Conservation (phyloP, 2,888 invertebrate species). For the Octonoba sinensis region DNA sequence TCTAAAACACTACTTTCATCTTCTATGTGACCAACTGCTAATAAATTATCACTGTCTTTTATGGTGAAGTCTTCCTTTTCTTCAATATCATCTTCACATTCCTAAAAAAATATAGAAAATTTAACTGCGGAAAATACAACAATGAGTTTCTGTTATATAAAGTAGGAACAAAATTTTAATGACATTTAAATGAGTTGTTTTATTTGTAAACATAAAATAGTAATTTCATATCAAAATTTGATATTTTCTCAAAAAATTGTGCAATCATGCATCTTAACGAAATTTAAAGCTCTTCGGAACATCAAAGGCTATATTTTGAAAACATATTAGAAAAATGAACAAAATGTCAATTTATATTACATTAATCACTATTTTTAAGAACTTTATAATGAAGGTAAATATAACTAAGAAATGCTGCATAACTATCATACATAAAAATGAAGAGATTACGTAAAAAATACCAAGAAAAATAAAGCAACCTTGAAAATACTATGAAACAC, state of each 20-base stretch:
- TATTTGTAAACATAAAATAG: background rate
- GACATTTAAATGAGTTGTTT: no score
- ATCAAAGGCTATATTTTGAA: no score
- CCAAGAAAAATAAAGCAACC: no score
- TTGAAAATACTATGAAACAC: no score
- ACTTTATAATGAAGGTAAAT: no score
- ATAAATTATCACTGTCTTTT: conserved; percentile 88
- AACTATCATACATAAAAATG: no score
- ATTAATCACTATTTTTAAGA: no score
- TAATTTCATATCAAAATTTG: background rate
- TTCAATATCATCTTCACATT: conserved; percentile 69
- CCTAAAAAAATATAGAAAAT: conserved; percentile 19
- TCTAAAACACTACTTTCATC: conserved; percentile 89
- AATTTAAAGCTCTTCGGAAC: no score
- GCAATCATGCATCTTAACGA: background rate
- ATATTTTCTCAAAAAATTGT: background rate
- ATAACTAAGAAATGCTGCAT: no score
- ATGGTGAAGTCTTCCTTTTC: conserved; percentile 91
- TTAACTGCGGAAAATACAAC: background rate
- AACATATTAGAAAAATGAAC: no score
- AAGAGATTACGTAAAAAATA: no score
- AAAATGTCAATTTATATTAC: no score
- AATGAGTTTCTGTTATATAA: background rate
- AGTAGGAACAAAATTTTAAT: background rate
- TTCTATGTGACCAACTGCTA: conserved; percentile 87